phyloP scores from a whole-genome alignment of 2,113 vertebrate species.

The Sinocyclocheilus anophthalmus region DNA sequence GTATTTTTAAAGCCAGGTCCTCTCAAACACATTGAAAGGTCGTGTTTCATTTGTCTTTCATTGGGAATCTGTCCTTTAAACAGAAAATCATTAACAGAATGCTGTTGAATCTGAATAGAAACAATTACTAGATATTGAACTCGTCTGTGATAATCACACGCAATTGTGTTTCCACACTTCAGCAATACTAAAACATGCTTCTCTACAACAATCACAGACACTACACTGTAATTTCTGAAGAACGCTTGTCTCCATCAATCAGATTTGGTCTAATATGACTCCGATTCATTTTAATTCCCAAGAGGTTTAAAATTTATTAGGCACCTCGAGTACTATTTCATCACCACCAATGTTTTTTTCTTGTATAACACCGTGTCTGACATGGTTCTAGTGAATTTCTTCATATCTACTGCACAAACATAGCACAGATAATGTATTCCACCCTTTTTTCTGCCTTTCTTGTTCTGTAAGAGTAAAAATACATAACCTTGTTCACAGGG shows the following conservation, averaged over 20 bases:
- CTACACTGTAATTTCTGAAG: background rate
- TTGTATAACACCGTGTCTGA: background rate
- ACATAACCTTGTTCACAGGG: constrained; percentile 6
- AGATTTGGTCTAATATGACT: background rate
- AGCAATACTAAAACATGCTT: background rate
- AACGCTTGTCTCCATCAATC: background rate
- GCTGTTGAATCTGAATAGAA: background rate
- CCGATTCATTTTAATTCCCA: background rate
- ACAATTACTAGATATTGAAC: constrained; percentile 14
- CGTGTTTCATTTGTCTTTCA: background rate
- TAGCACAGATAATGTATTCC: constrained; percentile 44
- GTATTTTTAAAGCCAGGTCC: no score
- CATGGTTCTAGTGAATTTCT: background rate
- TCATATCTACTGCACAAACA: background rate
- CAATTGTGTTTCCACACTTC: constrained; percentile 1
- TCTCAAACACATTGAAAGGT: background rate
- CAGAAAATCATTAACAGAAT: background rate
- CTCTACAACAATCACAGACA: background rate
- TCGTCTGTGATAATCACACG: background rate
- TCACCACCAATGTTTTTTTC: background rate
- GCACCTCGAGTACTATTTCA: background rate
- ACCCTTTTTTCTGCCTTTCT: constrained; percentile 14
- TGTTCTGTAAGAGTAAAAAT: constrained; percentile 28
- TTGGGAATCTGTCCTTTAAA: constrained; percentile 4
- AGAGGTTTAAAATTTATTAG: background rate